Evolutionary conservation across 2,888 invertebrate species (phyloP), one percentile per base, ranked within the genome.

Genomic region (Spilarctia lutea): DNA sequence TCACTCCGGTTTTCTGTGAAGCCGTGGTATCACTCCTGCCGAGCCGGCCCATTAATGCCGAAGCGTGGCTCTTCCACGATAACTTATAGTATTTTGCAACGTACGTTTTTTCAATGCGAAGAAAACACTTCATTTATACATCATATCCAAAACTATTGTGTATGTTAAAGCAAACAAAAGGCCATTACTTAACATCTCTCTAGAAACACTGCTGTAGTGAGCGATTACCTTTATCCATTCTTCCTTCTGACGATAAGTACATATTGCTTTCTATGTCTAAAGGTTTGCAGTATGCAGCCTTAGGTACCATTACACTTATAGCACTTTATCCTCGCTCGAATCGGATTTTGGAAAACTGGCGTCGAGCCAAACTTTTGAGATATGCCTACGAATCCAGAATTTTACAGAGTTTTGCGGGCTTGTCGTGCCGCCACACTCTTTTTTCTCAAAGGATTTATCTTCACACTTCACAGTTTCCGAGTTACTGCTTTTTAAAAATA

Each of bases 331-430:
- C 60, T 2, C 30, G 18, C 39, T 72, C 74, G 73, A 68, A 72
- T 24, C 73, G 16, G 48, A 67, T 75, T 79, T 74, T 74, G 75
- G 73, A 67, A 70, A 35, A 13, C 56, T 87, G 88, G 88, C 88
- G 13, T 10, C 8, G 16, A 33, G 86, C 88, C 88, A 85, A 78
- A 71, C 72, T 75, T 80, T 81, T 85, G 84, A 88, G 85, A 85
- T 87, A 88, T 80, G 84, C 79, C 82, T 78, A 70, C 80, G 80
- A 80, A 77, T 79, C 79, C 81, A 80, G 78, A 83, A 76, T 83
- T 83, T 79, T 82, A 82, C 81, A 80, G 75, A 82, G 77, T 81
- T 83, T 78, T 81, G 81, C 79, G 82, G 83, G 75, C 81, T 73
- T 82, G 78, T 80, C 75, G 75, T n/a, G 63, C 72, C 74, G 72